Evolutionary conservation across 2,113 vertebrate genomes (phyloP).

Genomic region (Porphyrio hochstetteri): DNA sequence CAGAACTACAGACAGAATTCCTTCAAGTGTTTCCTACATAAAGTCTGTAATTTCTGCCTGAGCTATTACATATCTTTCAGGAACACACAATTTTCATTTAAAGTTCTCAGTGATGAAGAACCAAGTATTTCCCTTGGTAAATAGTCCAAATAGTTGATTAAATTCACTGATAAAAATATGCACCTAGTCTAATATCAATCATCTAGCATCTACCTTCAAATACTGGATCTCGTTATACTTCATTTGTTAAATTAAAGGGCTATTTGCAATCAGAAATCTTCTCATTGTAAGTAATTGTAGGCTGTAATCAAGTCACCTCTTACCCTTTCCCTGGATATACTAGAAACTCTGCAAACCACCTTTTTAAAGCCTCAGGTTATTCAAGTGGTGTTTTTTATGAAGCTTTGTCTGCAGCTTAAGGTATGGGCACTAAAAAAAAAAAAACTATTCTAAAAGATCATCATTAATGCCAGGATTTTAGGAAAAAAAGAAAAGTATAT

Average conservation of each 20-base stretch:
- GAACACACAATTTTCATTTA: conserved; percentile 24
- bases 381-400: neutral
- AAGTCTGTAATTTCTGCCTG: conserved; percentile 16
- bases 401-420: neutral
- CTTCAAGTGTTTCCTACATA: neutral
- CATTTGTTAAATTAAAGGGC: conserved; percentile 60
- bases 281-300: conserved; percentile 33
- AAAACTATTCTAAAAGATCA: neutral
- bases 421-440: neutral
- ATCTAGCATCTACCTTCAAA: conserved; percentile 33
- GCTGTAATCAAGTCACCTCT: conserved; percentile 43
- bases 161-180: conserved; percentile 48
- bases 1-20: neutral
- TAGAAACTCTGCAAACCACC: neutral
- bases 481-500: rapidly evolving
- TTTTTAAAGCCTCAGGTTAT: neutral
- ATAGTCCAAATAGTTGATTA: conserved; percentile 47
- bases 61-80: conserved; percentile 1
- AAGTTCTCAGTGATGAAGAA: conserved; percentile 22
- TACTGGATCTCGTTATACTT: conserved; percentile 45
- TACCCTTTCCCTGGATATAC: neutral
- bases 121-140: conserved; percentile 4
- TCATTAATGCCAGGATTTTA: neutral
- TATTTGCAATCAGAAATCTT: conserved; percentile 60
- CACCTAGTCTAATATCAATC: conserved; percentile 43